These are phyloP conservation scores for Cyclopterus lumpus DNA, from an alignment of 2,797 vertebrate genomes.

Conservation along the genomic window DNA sequence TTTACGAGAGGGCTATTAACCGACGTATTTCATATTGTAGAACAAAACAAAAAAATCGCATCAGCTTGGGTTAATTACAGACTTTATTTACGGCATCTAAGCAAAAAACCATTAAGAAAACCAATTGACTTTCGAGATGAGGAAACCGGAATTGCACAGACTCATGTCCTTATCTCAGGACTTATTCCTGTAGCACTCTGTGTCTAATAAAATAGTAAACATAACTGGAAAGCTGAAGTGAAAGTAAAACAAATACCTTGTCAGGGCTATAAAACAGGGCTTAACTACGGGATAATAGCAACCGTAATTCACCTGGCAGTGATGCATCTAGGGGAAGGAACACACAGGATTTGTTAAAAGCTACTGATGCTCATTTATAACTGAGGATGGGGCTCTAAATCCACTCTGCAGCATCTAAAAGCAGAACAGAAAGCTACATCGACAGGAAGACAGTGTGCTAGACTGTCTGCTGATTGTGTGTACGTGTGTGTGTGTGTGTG, in stretches of 20 bases:
- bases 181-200: not conserved
- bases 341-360: constrained; percentile 39
- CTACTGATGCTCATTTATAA: constrained; percentile 36
- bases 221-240: constrained; percentile 27
- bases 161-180: not conserved
- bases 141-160: not conserved
- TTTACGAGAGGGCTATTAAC: not conserved
- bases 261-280: constrained; percentile 48
- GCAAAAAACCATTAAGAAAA: not conserved
- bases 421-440: constrained; percentile 30
- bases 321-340: constrained; percentile 32
- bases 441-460: not conserved
- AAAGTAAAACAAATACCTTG: constrained; percentile 49
- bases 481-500: constrained; percentile 16
- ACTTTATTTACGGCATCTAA: not conserved
- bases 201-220: constrained; percentile 17
- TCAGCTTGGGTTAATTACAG: not conserved
- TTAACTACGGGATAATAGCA: constrained; percentile 60
- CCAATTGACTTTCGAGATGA: not conserved
- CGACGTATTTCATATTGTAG: not conserved
- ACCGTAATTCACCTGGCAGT: constrained; percentile 48
- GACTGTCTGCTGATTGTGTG: constrained; percentile 33
- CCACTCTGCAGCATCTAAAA: constrained; percentile 25
- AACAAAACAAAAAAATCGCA: not conserved
- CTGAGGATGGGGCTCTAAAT: constrained; percentile 4